Conservation (phyloP, 2,113 vertebrate species). For the Dasyornis broadbenti region DNA sequence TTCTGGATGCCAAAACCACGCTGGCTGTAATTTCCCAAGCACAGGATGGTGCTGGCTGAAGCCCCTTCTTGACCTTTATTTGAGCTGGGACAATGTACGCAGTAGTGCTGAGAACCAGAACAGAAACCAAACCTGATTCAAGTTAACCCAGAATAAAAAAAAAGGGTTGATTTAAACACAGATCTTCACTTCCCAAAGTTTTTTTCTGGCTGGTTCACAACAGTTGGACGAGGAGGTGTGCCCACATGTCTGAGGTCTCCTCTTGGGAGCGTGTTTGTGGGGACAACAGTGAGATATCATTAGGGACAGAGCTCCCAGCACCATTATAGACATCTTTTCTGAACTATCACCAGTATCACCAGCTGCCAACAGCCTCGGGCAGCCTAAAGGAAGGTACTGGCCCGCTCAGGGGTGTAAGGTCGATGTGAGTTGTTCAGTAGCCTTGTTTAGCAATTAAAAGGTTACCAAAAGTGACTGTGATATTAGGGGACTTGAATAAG, state of each 20-base stretch:
- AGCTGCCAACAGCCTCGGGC: not conserved
- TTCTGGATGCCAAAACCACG: not conserved
- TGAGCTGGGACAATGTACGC: not conserved
- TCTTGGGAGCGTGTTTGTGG: not conserved
- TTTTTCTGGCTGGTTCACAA: not conserved
- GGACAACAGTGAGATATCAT: not conserved
- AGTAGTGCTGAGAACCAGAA: not conserved
- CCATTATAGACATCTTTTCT: not conserved
- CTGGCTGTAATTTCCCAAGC: not conserved
- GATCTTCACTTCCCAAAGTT: fast-evolving
- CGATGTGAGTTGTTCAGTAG: not conserved
- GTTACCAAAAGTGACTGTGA: not conserved
- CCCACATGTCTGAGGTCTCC: not conserved
- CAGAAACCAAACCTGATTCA: not conserved
- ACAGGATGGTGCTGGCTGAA: not conserved
- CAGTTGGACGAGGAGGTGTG: not conserved
- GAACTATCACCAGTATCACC: not conserved
- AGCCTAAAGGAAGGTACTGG: not conserved
- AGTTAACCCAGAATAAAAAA: not conserved
- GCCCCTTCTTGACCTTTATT: not conserved
- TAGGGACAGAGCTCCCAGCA: not conserved
- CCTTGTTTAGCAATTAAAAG: not conserved
- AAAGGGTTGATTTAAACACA: not conserved
- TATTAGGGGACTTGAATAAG: not conserved
- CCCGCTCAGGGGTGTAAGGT: not conserved